These are phyloP conservation scores for Drosophila bocki DNA, from an alignment of 1,140 invertebrate species.

Conservation along the genomic window DNA sequence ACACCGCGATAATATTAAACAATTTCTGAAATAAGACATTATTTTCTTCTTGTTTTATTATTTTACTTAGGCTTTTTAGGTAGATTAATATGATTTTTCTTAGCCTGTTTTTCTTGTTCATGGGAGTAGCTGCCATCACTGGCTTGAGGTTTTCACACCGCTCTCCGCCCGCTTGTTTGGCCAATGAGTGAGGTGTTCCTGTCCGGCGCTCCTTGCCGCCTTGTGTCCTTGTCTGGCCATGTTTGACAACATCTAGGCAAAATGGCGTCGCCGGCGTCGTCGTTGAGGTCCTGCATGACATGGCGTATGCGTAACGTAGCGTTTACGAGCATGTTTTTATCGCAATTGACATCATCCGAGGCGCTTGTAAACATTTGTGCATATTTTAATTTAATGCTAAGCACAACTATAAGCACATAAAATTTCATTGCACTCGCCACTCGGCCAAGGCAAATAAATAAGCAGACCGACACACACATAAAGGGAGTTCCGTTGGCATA, in stretches of 20 bases:
- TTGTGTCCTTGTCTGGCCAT: constrained; percentile 34
- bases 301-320: constrained; percentile 63
- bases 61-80: no score
- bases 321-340: constrained; percentile 68
- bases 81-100: not conserved
- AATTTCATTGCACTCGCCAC: constrained; percentile 51
- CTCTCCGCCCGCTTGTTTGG: not conserved
- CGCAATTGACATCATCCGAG: constrained; percentile 57
- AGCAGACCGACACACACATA: not conserved
- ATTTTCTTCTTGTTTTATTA: no score
- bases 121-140: constrained; percentile 16
- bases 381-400: constrained; percentile 60
- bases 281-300: constrained; percentile 47
- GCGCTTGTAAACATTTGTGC: constrained; percentile 46
- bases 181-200: constrained; percentile 63
- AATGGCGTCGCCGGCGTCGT: constrained; percentile 44
- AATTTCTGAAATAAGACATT: no score
- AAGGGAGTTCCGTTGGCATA: constrained; percentile 15
- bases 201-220: constrained; percentile 26
- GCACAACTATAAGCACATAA: constrained; percentile 42
- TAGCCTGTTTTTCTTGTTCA: not conserved
- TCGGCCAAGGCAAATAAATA: constrained; percentile 20
- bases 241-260: constrained; percentile 51
- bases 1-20: no score
- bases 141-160: not conserved